These are phyloP conservation scores for Lamprologus speciosus DNA, from an alignment of 2,113 vertebrate genomes.

Conservation along the genomic window DNA sequence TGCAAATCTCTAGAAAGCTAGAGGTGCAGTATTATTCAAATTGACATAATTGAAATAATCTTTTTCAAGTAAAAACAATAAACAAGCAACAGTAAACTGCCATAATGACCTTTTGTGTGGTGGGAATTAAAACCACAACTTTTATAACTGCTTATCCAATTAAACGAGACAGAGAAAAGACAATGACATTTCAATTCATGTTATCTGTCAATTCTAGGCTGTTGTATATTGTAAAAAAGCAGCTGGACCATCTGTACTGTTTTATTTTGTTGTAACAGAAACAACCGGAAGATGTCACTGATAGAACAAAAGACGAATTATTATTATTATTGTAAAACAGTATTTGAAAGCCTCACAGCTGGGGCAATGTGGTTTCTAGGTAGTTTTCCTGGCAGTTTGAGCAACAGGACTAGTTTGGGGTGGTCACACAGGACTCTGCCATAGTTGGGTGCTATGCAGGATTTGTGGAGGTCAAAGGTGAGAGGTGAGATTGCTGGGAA, in stretches of 20 bases:
- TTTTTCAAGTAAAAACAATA: background rate
- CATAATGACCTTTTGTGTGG: background rate
- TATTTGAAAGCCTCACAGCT: background rate
- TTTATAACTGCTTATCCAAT: background rate
- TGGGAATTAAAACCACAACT: background rate
- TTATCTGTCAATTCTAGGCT: background rate
- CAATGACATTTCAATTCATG: background rate
- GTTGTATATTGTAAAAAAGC: background rate
- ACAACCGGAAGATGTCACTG: background rate
- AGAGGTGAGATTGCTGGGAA: constrained; percentile 61
- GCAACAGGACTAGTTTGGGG: constrained; percentile 9
- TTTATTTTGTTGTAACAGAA: background rate
- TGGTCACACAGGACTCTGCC: constrained; percentile 29
- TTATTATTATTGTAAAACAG: background rate
- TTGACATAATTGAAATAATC: background rate
- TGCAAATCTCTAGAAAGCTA: background rate
- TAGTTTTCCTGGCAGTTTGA: background rate
- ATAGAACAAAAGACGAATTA: background rate
- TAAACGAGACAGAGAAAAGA: background rate
- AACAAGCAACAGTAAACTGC: background rate
- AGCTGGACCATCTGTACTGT: background rate
- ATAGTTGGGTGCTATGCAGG: constrained; percentile 35
- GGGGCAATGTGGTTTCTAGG: background rate
- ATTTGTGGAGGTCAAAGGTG: constrained; percentile 71
- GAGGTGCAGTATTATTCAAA: background rate